Evolutionary conservation across 2,113 vertebrate species (phyloP), one percentile per base, ranked within the genome.

Genomic region (Ramphastos sulfuratus): DNA sequence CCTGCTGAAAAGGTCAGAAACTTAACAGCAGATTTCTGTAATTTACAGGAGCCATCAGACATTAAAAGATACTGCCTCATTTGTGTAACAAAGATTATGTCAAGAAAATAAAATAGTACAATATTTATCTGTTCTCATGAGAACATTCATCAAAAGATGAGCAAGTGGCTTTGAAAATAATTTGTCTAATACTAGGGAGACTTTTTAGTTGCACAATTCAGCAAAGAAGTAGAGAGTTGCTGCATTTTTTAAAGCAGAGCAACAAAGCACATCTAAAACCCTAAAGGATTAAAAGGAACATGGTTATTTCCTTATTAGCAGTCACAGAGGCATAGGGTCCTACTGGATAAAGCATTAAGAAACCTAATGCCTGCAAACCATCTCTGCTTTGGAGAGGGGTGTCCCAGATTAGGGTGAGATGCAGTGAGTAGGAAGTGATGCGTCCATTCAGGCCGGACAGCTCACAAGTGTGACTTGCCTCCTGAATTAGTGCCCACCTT

Each of bases 41-140:
- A 94, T 83, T 94, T 95, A 93, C 63, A 59, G 63, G 66, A 75
- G 39, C n/a, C 66, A 60, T 8, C 42, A 93, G 64, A 35, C 66
- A 82, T 82, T 85, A 82, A 92, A 93, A 95, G 80, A 79, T 75
- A 91, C 60, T 65, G 85, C 67, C 71, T 95, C 74, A 44, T 95
- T 96, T 72, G 35, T 42, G 74, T 91, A 92, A 95, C 67, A 92
- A 97, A 95, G 84, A 89, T 80, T 74, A 65, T 90, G 94, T 96
- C 88, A 85, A 71, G 90, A 90, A 96, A 96, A 96, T 91, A 89
- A 93, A 93, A 92, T 82, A 94, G 67, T 56, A 73, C 69, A 90
- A 85, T 93, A 95, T 96, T 96, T 95, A 85, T 96, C 82, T 81
- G 15, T 67, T 96, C 74, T 69, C n/a, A 6, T 66, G 60, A 90